These are phyloP conservation scores for Malthinus seriepunctatus DNA, from an alignment of 2,888 invertebrate species.

Conservation along the genomic window DNA sequence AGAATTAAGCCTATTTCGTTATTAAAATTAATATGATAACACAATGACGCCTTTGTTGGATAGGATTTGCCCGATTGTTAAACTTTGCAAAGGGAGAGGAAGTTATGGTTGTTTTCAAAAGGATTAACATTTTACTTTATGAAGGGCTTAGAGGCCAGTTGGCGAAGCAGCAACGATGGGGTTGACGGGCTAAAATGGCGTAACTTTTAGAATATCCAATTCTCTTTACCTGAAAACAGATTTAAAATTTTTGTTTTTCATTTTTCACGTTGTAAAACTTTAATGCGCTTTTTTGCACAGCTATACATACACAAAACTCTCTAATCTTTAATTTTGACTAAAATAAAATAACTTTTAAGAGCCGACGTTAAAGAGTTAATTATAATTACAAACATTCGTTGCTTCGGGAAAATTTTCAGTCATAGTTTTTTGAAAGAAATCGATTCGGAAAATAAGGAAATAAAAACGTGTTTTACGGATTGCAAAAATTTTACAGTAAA, in stretches of 20 bases:
- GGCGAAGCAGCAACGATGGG: constrained; percentile 30
- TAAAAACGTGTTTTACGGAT: too few relatives aligned
- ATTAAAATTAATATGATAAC: constrained; percentile 30
- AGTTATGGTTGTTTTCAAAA: constrained; percentile 43
- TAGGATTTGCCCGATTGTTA: constrained; percentile 27
- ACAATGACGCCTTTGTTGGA: constrained; percentile 29
- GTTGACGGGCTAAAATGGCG: constrained; percentile 29
- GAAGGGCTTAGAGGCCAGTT: constrained; percentile 38
- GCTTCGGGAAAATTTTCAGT: too few relatives aligned
- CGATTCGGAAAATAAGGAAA: too few relatives aligned
- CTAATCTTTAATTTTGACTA: too few relatives aligned
- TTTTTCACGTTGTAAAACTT: background rate
- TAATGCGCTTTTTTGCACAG: background rate
- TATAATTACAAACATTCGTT: too few relatives aligned
- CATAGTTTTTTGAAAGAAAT: too few relatives aligned
- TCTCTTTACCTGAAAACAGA: constrained; percentile 31
- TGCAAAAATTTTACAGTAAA: too few relatives aligned
- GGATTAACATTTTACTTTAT: constrained; percentile 45
- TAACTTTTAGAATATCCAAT: constrained; percentile 32
- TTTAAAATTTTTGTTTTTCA: constrained; percentile 10
- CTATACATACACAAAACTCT: too few relatives aligned
- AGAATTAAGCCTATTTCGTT: constrained; percentile 32
- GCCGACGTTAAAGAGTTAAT: too few relatives aligned
- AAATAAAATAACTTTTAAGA: too few relatives aligned
- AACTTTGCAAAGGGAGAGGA: constrained; percentile 32